Evolutionary conservation across 2,113 vertebrate genomes (phyloP).

Genomic region (Cyprinus carpio): DNA sequence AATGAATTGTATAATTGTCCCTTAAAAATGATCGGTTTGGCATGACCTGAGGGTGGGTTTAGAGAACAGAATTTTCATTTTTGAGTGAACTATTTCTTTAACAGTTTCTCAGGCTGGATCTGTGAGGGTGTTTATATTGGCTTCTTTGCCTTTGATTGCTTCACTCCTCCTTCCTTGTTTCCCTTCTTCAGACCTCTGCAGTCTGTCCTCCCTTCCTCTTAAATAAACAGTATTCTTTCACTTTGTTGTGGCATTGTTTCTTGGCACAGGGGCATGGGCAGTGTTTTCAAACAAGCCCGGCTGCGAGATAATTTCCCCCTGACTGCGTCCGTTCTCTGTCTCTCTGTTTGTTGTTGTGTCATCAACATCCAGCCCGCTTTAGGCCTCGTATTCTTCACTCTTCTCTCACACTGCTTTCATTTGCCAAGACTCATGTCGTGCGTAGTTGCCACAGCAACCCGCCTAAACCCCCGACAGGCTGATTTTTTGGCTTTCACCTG

Average conservation of each 20-base stretch:
- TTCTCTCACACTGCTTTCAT: conserved; percentile 60
- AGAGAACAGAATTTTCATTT: not conserved
- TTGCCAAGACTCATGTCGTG: conserved; percentile 63
- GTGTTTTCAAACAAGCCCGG: conserved; percentile 30
- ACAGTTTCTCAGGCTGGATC: not conserved
- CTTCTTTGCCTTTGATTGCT: conserved; percentile 39
- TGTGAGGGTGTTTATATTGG: conserved; percentile 42
- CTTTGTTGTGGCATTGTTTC: conserved; percentile 26
- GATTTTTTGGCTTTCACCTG: conserved; percentile 63
- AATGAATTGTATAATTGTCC: too few relatives aligned
- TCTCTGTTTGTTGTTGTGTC: conserved; percentile 45
- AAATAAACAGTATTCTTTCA: conserved; percentile 37
- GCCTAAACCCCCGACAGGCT: conserved; percentile 54
- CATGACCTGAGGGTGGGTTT: not conserved
- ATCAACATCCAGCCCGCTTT: not conserved
- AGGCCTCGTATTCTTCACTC: conserved; percentile 17
- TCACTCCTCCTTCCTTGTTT: conserved; percentile 28
- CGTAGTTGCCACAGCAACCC: conserved; percentile 69
- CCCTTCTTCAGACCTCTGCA: not conserved
- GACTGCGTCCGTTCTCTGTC: conserved; percentile 25
- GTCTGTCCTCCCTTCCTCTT: conserved; percentile 18
- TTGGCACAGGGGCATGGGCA: conserved; percentile 17
- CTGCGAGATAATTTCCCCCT: conserved; percentile 36
- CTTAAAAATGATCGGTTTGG: too few relatives aligned
- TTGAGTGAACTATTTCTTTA: not conserved